Percentiles rank a stretch among this genome's conserved stretches.
phyloP scores from a whole-genome alignment of 2,797 vertebrate genomes.

The Tapirus indicus region DNA sequence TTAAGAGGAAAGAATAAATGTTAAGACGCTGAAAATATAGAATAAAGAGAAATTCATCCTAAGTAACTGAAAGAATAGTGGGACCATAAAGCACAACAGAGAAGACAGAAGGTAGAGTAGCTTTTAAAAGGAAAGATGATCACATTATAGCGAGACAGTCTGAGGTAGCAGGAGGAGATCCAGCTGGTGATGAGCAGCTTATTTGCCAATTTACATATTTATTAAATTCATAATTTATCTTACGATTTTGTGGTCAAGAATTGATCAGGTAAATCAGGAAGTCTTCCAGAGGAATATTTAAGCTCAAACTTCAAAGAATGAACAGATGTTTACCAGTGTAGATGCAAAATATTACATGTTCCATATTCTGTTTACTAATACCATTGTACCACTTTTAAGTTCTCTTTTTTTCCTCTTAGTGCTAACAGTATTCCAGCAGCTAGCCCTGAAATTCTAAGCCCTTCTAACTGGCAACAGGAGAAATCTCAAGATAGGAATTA shows the following conservation, averaged over 20 bases:
- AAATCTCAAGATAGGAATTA: constrained; percentile 23
- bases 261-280: background rate
- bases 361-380: background rate
- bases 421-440: constrained; percentile 14
- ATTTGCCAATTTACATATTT: background rate
- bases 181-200: background rate
- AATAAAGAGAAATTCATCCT: background rate
- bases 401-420: background rate
- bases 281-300: background rate
- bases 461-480: background rate
- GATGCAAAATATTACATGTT: background rate
- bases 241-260: background rate
- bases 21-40: background rate
- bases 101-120: background rate
- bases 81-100: background rate
- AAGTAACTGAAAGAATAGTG: background rate
- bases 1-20: background rate
- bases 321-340: background rate
- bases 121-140: background rate
- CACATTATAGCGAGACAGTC: background rate
- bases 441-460: constrained; percentile 29
- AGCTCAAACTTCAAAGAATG: background rate
- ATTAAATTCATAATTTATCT: background rate
- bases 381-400: background rate
- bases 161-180: background rate